Evolutionary conservation across 2,113 vertebrate species (phyloP).

Genomic region (Puntigrus tetrazona): DNA sequence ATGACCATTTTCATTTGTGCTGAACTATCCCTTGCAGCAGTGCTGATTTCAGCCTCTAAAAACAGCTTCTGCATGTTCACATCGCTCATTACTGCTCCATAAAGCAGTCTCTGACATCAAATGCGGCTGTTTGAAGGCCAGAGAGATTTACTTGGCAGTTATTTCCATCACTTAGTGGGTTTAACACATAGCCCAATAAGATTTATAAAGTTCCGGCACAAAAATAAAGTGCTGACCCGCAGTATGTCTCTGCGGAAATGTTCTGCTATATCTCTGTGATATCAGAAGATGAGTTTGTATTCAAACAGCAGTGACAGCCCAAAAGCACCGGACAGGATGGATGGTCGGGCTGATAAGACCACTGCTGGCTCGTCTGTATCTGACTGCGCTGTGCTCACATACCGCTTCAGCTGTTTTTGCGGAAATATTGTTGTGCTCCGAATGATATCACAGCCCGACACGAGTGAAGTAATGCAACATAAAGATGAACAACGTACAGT

Average conservation of each 20-base stretch:
- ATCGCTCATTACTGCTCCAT: slow-evolving; percentile 32
- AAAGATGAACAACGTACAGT: background rate
- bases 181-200: slow-evolving; percentile 9
- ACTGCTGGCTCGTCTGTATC: background rate
- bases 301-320: slow-evolving; percentile 24
- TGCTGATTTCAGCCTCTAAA: background rate
- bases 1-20: background rate
- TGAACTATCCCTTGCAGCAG: background rate
- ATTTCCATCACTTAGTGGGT: slow-evolving; percentile 19
- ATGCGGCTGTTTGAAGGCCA: slow-evolving; percentile 9
- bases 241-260: background rate
- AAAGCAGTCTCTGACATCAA: slow-evolving; percentile 36
- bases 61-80: background rate
- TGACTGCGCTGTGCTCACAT: slow-evolving; percentile 26
- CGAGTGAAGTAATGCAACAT: background rate
- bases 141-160: slow-evolving; percentile 43
- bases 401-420: slow-evolving; percentile 14
- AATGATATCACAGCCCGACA: slow-evolving; percentile 27
- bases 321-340: slow-evolving; percentile 38
- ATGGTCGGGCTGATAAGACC: slow-evolving; percentile 44
- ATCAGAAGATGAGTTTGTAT: slow-evolving; percentile 33
- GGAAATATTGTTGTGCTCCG: slow-evolving; percentile 18
- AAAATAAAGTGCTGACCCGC: slow-evolving; percentile 37
- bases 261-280: slow-evolving; percentile 15
- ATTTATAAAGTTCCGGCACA: slow-evolving; percentile 43